phyloP scores from a whole-genome alignment of 2,113 vertebrate genomes.

The Crotophaga sulcirostris region DNA sequence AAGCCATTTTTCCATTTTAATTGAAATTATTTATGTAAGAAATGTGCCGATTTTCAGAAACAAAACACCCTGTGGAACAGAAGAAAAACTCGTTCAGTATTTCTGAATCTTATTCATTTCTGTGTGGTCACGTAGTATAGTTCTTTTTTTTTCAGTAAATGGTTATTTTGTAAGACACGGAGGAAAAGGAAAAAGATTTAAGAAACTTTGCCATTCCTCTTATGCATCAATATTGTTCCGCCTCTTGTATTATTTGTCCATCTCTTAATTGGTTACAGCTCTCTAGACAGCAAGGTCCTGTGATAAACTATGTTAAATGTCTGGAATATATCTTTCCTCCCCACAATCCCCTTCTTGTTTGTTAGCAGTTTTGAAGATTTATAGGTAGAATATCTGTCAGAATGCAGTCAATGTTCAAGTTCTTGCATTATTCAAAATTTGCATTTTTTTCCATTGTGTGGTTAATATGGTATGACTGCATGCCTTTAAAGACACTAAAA shows the following conservation, averaged over 20 bases:
- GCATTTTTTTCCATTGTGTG: background rate
- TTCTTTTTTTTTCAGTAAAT: background rate
- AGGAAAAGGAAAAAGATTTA: background rate
- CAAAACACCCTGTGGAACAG: background rate
- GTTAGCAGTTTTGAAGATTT: background rate
- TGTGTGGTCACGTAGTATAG: background rate
- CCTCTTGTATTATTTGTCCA: background rate
- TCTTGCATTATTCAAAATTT: background rate
- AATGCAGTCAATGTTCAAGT: background rate
- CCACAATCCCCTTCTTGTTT: background rate
- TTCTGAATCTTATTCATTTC: background rate
- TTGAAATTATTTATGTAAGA: background rate
- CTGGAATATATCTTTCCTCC: background rate
- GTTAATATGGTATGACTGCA: background rate
- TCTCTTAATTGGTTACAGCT: background rate
- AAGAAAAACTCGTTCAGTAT: background rate
- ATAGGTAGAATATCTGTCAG: background rate
- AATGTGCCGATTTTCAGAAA: background rate
- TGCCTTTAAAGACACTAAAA: slow-evolving; percentile 9
- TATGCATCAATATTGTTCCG: background rate
- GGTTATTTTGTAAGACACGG: background rate
- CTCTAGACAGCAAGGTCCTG: background rate
- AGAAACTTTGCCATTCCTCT: background rate
- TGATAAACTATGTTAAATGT: background rate
- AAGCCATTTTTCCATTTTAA: background rate